Evolutionary conservation across 2,113 vertebrate species (phyloP), one percentile per base, ranked within the genome.

Genomic region (Columba livia): DNA sequence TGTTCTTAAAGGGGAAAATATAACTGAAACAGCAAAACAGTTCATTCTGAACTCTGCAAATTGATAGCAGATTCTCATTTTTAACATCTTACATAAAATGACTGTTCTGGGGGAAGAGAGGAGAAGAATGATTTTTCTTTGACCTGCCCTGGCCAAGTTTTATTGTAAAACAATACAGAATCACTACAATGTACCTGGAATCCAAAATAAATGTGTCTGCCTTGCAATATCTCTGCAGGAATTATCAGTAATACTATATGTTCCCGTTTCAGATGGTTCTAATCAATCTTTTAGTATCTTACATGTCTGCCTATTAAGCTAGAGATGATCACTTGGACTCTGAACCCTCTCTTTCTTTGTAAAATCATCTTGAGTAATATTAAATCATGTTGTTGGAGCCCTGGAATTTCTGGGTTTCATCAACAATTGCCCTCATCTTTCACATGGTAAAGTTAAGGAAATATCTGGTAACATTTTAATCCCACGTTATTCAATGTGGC

Each of bases 401-500:
- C 81, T 92, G 83, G 75, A 93, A 96, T 81, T 92, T 70, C 56
- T 83, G 86, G 84, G 82, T 93, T 97, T 94, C 93, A 85, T 50
- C 80, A 96, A 92, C 74, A 50, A 93, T 89, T 97, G 95, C 88
- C 74, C 96, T 94, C 79, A 77, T 71, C 93, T 93, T 97, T 95
- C 94, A 97, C 79, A 61, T 92, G 91, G 96, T 47, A 89, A 91
- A 93, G 67, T 47, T 72, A 94, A 97, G 97, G 95, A 97, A 97
- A 94, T 96, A 95, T 96, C 96, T 96, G 94, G 96, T 97, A 96
- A 97, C 95, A 95, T 92, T 96, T 96, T 96, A 97, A 97, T 97
- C 97, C 96, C 80, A 67, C 16, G 2, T 96, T 96, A 95, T 95
- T 97, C 93, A 50, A 2, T 92, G 91, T 71, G 65, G 95, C 92